Base-by-base conservation (phyloP, 92 coral and sea anemone genomes). In the Palythoa grandis region DNA sequence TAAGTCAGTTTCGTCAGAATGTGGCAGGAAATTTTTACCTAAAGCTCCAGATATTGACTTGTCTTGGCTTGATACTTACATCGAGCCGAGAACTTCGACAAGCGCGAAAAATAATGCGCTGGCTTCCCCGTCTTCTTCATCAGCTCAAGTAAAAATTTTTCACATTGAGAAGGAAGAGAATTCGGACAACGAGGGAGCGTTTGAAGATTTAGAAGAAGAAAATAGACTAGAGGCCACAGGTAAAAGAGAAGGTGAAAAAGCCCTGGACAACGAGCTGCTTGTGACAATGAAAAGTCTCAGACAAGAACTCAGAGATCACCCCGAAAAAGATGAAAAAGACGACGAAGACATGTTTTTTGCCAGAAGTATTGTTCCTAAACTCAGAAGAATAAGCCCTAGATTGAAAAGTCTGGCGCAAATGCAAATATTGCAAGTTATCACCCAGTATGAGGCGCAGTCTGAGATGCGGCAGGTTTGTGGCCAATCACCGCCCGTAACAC, bases 61-160 rank as follows among this genome's bases (percentile, higher is more conserved):
- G 39, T 80, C 85, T 3, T 66, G 85, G 85, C 85, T 80, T 13
- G 85, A 80, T 43, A 80, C 58, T 2, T 80, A 80, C 74, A 80
- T 80, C 24, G 85, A 80, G 11, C 72, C 85, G 11, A 47, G 85
- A 39, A 74, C 47, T 40, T 24, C 70, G 54, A 24, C 73, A 24
- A 25, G 43, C 17, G 0, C 35, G 15, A 40, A 23, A 10, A 48
- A 66, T 6, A 17, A 11, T 53, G n/a, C 60, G 14, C 7, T 66
- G 66, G 1, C 65, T n/a, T 80, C 74, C 9, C 40, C 85, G 7
- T 67, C 85, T 11, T 39, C 70, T 3, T 80, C 85, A 2, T 66
- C 85, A 3, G 11, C 74, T 10, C 61, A 65, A 15, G 47, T 63
- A n/a, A 80, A 80, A 80, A 80, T 52, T 11, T 67, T 66, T 66